Conservation (phyloP, 1,140 invertebrate species). For the Brachystomella parvula region DNA sequence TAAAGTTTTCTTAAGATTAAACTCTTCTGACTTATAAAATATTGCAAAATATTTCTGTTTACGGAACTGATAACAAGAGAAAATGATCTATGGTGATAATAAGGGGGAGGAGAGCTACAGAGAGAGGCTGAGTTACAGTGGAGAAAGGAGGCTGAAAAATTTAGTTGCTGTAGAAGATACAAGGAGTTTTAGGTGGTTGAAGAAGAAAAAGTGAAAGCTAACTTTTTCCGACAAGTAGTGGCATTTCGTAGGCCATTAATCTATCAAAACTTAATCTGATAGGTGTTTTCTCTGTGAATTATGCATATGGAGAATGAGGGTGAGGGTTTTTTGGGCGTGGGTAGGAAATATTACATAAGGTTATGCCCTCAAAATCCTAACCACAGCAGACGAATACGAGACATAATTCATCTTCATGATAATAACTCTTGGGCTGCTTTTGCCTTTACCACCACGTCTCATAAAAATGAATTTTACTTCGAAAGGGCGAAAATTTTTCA, state of each 20-base stretch:
- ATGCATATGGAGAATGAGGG: slow-evolving; percentile 9
- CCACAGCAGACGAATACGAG: not conserved
- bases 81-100: not conserved
- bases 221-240: slow-evolving; percentile 27
- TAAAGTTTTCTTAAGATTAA: slow-evolving; percentile 6
- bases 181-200: not conserved
- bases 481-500: too few species aligned
- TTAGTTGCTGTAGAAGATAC: not conserved
- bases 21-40: not conserved
- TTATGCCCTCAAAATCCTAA: not conserved
- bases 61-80: slow-evolving; percentile 7
- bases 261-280: slow-evolving; percentile 40
- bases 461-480: too few species aligned
- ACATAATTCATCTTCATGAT: slow-evolving; percentile 8
- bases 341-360: slow-evolving; percentile 13
- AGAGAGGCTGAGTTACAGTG: not conserved
- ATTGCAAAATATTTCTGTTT: slow-evolving; percentile 8
- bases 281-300: slow-evolving; percentile 31
- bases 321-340: slow-evolving; percentile 5
- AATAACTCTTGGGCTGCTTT: not conserved
- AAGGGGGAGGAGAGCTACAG: not conserved
- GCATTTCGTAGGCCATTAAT: slow-evolving; percentile 36
- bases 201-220: slow-evolving; percentile 22
- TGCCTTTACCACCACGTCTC: too few species aligned
- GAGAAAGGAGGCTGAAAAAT: not conserved